A percentile compares a stretch with the other conserved stretches of the same genome.
Evolutionary conservation across 2,888 invertebrate genomes (phyloP).

Genomic region (Chirona hameri): DNA sequence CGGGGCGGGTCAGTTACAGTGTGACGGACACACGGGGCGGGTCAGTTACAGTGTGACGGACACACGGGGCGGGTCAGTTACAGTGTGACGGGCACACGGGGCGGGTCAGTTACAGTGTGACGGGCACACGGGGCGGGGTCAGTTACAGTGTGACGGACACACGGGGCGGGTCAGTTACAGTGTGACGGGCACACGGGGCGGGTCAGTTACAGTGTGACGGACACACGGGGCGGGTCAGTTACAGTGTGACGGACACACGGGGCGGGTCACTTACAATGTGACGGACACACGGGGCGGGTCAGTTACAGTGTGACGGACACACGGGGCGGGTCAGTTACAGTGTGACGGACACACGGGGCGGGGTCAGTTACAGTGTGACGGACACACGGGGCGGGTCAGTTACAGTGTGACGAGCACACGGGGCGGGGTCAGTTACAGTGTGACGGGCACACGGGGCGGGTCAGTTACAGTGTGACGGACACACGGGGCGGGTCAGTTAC

Average conservation of each 20-base stretch:
- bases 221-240: too few relatives aligned
- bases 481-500: too few relatives aligned
- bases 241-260: constrained; percentile 45
- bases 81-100: not conserved
- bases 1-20: too few relatives aligned
- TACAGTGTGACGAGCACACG: constrained; percentile 45
- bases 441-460: not conserved
- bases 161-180: too few relatives aligned
- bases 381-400: too few relatives aligned
- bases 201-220: constrained; percentile 49
- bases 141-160: constrained; percentile 47
- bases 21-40: not conserved
- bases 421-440: too few relatives aligned
- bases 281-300: too few relatives aligned
- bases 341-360: not conserved
- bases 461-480: constrained; percentile 47
- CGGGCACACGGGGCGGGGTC: too few relatives aligned
- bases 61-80: too few relatives aligned
- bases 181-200: not conserved
- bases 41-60: constrained; percentile 48
- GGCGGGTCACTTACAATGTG: too few relatives aligned
- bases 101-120: too few relatives aligned
- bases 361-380: constrained; percentile 49
- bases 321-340: too few relatives aligned
- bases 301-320: constrained; percentile 47